Percentiles rank a stretch among this genome's conserved stretches.
Evolutionary conservation across 2,888 invertebrate species (phyloP).

Genomic region (Drosophila merina): DNA sequence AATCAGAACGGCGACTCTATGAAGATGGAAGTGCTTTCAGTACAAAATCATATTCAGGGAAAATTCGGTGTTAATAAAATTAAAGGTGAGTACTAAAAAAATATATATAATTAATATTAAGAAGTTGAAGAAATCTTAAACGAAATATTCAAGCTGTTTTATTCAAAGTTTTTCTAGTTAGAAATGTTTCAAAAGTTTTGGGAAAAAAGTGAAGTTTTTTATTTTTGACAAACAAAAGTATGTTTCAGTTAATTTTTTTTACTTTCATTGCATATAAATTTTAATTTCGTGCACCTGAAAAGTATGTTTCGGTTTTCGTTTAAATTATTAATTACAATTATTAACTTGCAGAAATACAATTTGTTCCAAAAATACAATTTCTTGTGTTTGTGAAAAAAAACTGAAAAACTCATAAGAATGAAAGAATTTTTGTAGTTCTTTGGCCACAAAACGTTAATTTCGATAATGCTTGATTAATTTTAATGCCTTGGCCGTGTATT

Average conservation of each 20-base stretch:
- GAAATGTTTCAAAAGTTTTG: no score
- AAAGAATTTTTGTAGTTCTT: not conserved
- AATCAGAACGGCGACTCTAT: conserved; percentile 58
- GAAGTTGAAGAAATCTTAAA: not conserved
- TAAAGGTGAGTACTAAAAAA: conserved; percentile 86
- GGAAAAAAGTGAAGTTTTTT: no score
- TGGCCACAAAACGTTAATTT: not conserved
- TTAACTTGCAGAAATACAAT: no score
- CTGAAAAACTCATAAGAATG: not conserved
- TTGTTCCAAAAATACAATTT: no score
- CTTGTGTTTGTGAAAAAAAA: no score
- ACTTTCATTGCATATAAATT: not conserved
- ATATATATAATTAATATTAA: not conserved
- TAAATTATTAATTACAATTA: not conserved
- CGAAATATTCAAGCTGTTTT: no score
- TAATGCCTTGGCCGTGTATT: conserved; percentile 14
- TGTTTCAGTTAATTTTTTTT: not conserved
- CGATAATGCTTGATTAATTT: conserved; percentile 29
- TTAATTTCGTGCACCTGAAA: not conserved
- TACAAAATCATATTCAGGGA: conserved; percentile 90
- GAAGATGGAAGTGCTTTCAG: conserved; percentile 92
- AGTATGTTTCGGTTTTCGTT: not conserved
- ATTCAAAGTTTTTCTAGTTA: no score
- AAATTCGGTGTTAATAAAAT: conserved; percentile 88
- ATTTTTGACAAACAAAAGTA: not conserved